These are phyloP conservation scores for Rhombomys opimus DNA, from an alignment of 2,113 vertebrate genomes.

Conservation along the genomic window DNA sequence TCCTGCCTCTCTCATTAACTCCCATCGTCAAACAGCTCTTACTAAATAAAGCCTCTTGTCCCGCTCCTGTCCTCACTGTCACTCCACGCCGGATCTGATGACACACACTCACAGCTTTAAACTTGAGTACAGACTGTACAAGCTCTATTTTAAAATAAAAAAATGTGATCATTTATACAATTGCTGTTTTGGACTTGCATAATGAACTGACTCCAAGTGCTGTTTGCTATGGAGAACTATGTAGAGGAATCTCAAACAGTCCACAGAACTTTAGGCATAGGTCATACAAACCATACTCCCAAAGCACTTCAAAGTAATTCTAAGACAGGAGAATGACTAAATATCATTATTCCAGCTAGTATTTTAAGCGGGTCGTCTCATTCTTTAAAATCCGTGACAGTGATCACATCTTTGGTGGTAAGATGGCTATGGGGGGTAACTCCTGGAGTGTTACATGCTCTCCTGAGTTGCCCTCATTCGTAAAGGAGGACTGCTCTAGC, in stretches of 20 bases:
- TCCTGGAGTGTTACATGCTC: background rate
- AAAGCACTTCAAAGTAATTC: slow-evolving; percentile 33
- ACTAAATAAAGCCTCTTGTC: background rate
- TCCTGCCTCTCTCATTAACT: background rate
- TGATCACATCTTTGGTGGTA: background rate
- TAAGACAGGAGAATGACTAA: slow-evolving; percentile 20
- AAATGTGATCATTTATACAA: slow-evolving; percentile 25
- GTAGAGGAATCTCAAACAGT: background rate
- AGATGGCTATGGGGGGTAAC: background rate
- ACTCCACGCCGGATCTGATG: background rate
- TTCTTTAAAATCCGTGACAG: background rate
- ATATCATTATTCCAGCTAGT: background rate
- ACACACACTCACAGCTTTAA: background rate
- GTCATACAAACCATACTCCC: background rate
- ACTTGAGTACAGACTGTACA: background rate
- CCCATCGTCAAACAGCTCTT: background rate
- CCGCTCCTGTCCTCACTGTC: background rate
- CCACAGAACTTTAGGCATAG: background rate
- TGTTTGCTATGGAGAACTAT: background rate
- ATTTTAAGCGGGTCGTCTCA: background rate
- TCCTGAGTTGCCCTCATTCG: background rate
- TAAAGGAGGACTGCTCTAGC: background rate
- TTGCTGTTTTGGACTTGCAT: background rate
- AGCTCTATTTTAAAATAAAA: background rate
- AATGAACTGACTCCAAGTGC: slow-evolving; percentile 13